Evolutionary conservation across 2,797 vertebrate species (phyloP).

Genomic region (Tokudaia tokunoshimensis): DNA sequence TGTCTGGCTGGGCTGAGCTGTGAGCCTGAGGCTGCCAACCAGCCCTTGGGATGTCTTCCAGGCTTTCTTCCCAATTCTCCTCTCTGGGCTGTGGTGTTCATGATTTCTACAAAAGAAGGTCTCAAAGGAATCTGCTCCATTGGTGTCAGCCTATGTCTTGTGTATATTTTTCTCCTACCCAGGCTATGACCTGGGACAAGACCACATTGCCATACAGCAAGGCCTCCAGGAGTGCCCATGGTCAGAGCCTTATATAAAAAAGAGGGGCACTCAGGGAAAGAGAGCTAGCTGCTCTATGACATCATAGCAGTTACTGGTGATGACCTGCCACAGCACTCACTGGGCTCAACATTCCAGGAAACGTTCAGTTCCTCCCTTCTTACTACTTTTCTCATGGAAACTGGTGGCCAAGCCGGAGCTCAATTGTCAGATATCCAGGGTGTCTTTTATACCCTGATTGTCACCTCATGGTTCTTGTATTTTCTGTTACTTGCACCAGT

Average conservation of each 20-base stretch:
- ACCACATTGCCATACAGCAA: neutral
- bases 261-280: neutral
- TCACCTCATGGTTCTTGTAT: neutral
- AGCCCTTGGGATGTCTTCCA: constrained; percentile 20
- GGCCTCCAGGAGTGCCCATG: neutral
- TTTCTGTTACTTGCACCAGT: neutral
- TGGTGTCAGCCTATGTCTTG: neutral
- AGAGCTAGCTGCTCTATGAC: neutral
- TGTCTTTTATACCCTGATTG: neutral
- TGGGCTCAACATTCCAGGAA: neutral
- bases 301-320: neutral
- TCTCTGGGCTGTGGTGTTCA: neutral
- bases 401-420: neutral
- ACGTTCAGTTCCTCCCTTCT: neutral
- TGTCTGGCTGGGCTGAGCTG: neutral
- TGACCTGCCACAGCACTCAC: neutral
- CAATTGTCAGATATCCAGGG: neutral
- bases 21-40: neutral
- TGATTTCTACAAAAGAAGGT: constrained; percentile 49
- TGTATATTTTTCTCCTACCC: neutral
- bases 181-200: neutral
- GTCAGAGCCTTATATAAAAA: rapidly evolving
- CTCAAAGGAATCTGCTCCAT: constrained; percentile 21
- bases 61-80: neutral
- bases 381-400: neutral